Evolutionary conservation across 2,113 vertebrate genomes (phyloP).

Genomic region (Speoplatyrhinus poulsoni): DNA sequence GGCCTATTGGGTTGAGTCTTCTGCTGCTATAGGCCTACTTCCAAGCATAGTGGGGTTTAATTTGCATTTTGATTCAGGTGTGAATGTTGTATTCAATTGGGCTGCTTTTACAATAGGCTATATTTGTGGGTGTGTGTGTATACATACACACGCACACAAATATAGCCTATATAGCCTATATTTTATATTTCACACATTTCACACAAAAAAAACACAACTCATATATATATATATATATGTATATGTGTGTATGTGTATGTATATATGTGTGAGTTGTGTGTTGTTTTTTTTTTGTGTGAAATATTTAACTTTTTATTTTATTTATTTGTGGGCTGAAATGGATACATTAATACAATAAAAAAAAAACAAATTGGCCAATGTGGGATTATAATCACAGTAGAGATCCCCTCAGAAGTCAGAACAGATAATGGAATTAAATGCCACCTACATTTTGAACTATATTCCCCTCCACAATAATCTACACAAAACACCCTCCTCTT

Average conservation of each 20-base stretch:
- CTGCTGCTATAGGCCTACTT: not conserved
- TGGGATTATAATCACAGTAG: slow-evolving; percentile 33
- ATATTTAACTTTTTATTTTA: too few relatives aligned
- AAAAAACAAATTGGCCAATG: slow-evolving; percentile 29
- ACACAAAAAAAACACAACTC: too few relatives aligned
- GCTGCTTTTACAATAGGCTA: not conserved
- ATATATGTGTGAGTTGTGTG: too few relatives aligned
- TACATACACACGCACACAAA: too few relatives aligned
- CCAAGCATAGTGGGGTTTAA: not conserved
- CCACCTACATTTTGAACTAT: slow-evolving; percentile 48
- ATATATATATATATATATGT: too few relatives aligned
- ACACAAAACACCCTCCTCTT: slow-evolving; percentile 59
- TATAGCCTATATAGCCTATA: too few relatives aligned
- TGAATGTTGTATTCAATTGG: not conserved
- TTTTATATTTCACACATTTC: too few relatives aligned
- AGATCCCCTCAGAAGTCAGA: slow-evolving; percentile 27
- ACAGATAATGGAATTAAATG: slow-evolving; percentile 67
- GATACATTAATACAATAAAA: not conserved
- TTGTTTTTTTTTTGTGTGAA: too few relatives aligned
- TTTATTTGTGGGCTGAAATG: not conserved
- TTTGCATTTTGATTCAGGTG: not conserved
- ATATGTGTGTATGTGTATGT: too few relatives aligned
- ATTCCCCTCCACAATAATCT: slow-evolving; percentile 56
- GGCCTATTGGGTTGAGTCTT: not conserved
- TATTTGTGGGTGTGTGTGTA: not conserved